Evolutionary conservation across 2,888 invertebrate genomes (phyloP), one percentile per base, ranked within the genome.

Genomic region (Brenthis hecate): DNA sequence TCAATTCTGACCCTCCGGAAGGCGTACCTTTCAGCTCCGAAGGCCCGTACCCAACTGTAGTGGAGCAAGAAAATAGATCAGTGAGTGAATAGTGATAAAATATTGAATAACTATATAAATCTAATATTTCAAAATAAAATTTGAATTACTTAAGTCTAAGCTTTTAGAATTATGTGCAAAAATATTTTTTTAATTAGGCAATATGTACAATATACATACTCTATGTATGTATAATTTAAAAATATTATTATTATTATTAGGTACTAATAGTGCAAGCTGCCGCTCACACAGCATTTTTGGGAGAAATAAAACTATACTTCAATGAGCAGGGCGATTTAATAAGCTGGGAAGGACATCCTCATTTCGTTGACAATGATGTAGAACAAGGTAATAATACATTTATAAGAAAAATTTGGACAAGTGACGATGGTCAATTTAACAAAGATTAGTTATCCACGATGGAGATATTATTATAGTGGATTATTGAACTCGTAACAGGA

Each of bases 281-380:
- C 1, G 95, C 96, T 0, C 95, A 94, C 77, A 94, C 95, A 0
- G 95, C 95, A 81, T 98, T 96, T 83, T 89, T 98, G 32, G 98
- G 98, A 1, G 95, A 96, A 81, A 92, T 98, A 14, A 94, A 95
- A n/a, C 93, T 98, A 0, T 93, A 85, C 73, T 97, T 97, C 79
- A 95, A 97, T 81, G 91, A 94, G 0, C 77, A 88, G 0, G 97
- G 97, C 0, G 94, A 95, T 72, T 88, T 97, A 1, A 80, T 92
- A 0, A 82, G 88, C 13, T 97, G 95, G 94, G 86, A 91, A 56
- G 98, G 98, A 1, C 93, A 95, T 70, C 97, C 97, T 0, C 95
- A 96, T 76, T 95, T 95, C 63, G 85, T 96, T 78, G 94, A 94
- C 72, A 84, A 87, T 16, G 88, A 92, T 53, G 85, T 96, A 36